Conservation (phyloP, 2,888 invertebrate genomes). For the Drosophila suboccidentalis region DNA sequence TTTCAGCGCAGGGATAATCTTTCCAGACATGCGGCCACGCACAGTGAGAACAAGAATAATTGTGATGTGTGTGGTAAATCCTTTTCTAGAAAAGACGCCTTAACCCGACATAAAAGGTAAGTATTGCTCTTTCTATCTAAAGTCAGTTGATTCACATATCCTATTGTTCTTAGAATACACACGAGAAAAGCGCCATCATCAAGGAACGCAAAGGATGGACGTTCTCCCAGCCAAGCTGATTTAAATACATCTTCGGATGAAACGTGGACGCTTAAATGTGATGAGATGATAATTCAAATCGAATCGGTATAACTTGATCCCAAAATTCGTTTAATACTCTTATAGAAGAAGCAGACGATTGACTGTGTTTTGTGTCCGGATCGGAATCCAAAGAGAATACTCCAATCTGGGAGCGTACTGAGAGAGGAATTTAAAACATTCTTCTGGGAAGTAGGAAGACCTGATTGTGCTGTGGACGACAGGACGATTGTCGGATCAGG, state of each 20-base stretch:
- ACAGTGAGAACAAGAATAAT: constrained; percentile 27
- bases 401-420: not conserved
- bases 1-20: constrained; percentile 58
- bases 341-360: not conserved
- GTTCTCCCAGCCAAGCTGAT: not conserved
- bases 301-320: not conserved
- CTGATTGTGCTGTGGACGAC: not conserved
- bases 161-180: constrained; percentile 35
- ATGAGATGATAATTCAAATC: not conserved
- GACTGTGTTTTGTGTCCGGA: no score
- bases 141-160: not conserved
- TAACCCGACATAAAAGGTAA: constrained; percentile 44
- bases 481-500: not conserved
- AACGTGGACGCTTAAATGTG: not conserved
- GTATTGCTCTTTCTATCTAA: not conserved
- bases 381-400: not conserved
- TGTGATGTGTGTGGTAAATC: constrained; percentile 51
- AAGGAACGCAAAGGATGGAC: not conserved
- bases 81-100: constrained; percentile 48
- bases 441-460: no score
- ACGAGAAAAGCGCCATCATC: constrained; percentile 2
- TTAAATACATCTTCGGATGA: no score
- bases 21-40: constrained; percentile 43
- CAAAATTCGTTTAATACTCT: not conserved
- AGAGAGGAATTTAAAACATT: not conserved